phyloP scores from a whole-genome alignment of 2,888 invertebrate species.

The Odontothrips loti region DNA sequence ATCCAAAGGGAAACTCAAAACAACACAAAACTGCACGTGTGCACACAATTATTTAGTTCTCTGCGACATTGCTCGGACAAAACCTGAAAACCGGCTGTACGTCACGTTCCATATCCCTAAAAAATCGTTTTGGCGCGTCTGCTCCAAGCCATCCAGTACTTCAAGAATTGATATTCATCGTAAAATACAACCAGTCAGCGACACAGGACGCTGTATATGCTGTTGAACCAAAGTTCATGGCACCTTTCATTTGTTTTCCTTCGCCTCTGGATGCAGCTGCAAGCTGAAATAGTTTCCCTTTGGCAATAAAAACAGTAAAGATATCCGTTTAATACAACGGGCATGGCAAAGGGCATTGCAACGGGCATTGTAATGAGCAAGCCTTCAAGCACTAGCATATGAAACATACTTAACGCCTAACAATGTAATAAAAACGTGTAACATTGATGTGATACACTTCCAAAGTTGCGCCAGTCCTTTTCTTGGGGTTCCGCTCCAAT shows the following conservation, averaged over 20 bases:
- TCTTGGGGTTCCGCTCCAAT: too few relatives aligned
- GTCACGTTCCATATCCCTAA: too few relatives aligned
- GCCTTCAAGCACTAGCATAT: too few relatives aligned
- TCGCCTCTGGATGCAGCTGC: not conserved
- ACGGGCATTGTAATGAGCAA: too few relatives aligned
- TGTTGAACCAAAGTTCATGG: not conserved
- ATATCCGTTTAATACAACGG: too few relatives aligned
- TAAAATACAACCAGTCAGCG: too few relatives aligned
- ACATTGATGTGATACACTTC: not conserved
- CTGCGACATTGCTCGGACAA: not conserved
- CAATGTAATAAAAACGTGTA: not conserved
- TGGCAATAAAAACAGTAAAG: slow-evolving; percentile 19
- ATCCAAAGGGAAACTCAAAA: slow-evolving; percentile 36
- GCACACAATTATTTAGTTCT: not conserved
- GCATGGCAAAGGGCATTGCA: too few relatives aligned
- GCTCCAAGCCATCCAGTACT: too few relatives aligned
- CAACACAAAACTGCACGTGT: not conserved
- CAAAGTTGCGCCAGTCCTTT: not conserved
- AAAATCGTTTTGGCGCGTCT: too few relatives aligned
- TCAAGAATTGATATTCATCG: too few relatives aligned
- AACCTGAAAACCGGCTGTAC: not conserved
- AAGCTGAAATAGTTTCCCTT: slow-evolving; percentile 38
- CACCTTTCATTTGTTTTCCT: not conserved
- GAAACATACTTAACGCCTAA: not conserved
- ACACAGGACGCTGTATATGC: too few relatives aligned